Evolutionary conservation across 2,797 vertebrate species (phyloP).

Genomic region (Hippocampus kuda): DNA sequence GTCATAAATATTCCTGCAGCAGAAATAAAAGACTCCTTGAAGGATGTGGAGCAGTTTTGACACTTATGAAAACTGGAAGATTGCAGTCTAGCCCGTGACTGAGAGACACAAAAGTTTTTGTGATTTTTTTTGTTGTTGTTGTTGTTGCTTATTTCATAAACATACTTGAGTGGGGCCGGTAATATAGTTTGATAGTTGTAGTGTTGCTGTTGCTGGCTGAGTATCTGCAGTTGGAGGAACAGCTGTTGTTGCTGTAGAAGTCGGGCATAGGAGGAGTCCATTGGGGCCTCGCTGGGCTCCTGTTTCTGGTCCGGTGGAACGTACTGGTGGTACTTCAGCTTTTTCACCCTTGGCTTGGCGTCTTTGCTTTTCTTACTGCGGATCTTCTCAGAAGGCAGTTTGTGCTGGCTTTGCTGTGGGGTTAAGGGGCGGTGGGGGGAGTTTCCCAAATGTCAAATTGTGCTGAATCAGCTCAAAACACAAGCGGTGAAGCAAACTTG

Average conservation of each 20-base stretch:
- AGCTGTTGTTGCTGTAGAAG: slow-evolving; percentile 97
- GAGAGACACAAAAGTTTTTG: not conserved
- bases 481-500: not conserved
- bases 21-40: not conserved
- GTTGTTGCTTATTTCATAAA: not conserved
- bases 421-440: not conserved
- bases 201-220: slow-evolving; percentile 95
- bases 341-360: slow-evolving; percentile 83
- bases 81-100: not conserved
- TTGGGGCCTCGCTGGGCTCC: slow-evolving; percentile 80
- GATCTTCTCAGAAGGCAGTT: slow-evolving; percentile 79
- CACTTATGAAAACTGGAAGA: not conserved
- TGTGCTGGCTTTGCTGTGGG: slow-evolving; percentile 89
- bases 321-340: slow-evolving; percentile 97
- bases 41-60: not conserved
- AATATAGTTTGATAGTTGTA: slow-evolving; percentile 99
- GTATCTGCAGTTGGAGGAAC: slow-evolving; percentile 96
- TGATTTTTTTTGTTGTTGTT: not conserved
- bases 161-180: slow-evolving; percentile 91
- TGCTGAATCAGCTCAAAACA: not conserved
- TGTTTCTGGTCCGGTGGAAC: slow-evolving; percentile 96
- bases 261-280: slow-evolving; percentile 95
- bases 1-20: not conserved
- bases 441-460: not conserved
- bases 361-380: slow-evolving; percentile 96